Base-by-base conservation (phyloP, 2,888 invertebrate genomes). In the Lepas anatifera region DNA sequence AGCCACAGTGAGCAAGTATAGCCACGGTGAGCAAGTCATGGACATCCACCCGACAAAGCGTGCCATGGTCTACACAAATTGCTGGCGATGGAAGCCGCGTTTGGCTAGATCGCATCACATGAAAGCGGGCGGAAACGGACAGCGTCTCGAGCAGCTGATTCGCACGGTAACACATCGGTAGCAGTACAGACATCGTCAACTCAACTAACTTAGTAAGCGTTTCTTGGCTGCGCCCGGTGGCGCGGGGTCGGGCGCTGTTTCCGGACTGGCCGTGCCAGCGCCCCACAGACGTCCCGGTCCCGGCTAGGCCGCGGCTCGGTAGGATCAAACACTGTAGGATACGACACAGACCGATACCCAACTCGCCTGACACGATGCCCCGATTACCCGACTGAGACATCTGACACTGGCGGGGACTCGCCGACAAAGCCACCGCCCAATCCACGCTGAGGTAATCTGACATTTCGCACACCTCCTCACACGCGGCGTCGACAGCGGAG, bases 1-100 rank as follows among this genome's bases (percentile, higher is more conserved):
- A 58, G 58, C 58, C 52, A 52, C 52, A n/a, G 52, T 52, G 52
- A 52, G 52, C 52, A 52, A 50, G n/a, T n/a, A 29, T 32, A 58
- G 58, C 58, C 58, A 58, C 58, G 29, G 35, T 58, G 58, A 58
- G 58, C 58, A 52, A 58, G 58, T 58, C 58, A 58, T 58, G 58
- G 58, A 35, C 58, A 58, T 32, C 32, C 58, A 58, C 22, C 58
- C 35, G 58, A 58, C 58, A 58, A 58, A 58, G 58, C 58, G 58
- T 58, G 32, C 58, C 32, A 58, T 35, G 35, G 35, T 25, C 58
- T 58, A 58, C 58, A 58, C 32, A 6, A n/a, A 58, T 35, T 32
- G 35, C 35, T 35, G 18, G 58, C 58, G 35, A 35, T 35, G 16
- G 32, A 7, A 3, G 58, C 58, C 58, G n/a, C 22, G 58, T 58